These are phyloP conservation scores for Eustalomyia histrio DNA, from an alignment of 2,888 invertebrate species.

Conservation along the genomic window DNA sequence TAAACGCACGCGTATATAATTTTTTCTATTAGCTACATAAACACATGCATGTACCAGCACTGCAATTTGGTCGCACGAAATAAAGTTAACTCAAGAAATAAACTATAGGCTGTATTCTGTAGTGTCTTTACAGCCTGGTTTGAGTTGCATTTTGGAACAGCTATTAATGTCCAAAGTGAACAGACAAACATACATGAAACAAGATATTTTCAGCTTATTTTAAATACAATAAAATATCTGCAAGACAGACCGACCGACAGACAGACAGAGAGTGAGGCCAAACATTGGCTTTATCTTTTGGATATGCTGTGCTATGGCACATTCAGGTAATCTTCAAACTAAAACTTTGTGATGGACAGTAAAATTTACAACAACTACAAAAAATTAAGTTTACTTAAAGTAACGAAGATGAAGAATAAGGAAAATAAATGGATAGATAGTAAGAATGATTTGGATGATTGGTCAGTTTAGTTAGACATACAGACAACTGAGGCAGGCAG, in stretches of 20 bases:
- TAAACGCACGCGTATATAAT: slow-evolving; percentile 43
- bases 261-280: background rate
- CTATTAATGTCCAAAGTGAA: slow-evolving; percentile 31
- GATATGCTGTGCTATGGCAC: background rate
- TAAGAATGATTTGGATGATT: slow-evolving; percentile 60
- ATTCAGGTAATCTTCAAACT: slow-evolving; percentile 44
- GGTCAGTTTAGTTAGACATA: slow-evolving; percentile 53
- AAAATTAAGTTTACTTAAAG: slow-evolving; percentile 25
- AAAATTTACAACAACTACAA: slow-evolving; percentile 23
- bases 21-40: slow-evolving; percentile 56
- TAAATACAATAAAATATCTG: slow-evolving; percentile 53
- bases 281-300: background rate
- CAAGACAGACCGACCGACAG: background rate
- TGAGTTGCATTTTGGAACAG: slow-evolving; percentile 2
- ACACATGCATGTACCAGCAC: slow-evolving; percentile 16
- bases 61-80: slow-evolving; percentile 55
- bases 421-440: slow-evolving; percentile 27
- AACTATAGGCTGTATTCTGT: background rate
- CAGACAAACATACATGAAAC: slow-evolving; percentile 52
- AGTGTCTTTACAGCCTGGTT: background rate
- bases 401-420: slow-evolving; percentile 31
- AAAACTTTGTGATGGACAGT: slow-evolving; percentile 31
- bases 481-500: slow-evolving; percentile 15
- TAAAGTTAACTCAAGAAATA: background rate
- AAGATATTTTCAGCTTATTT: slow-evolving; percentile 64